Evolutionary conservation across 1,140 invertebrate genomes (phyloP).

Genomic region (Bombus breviceps): DNA sequence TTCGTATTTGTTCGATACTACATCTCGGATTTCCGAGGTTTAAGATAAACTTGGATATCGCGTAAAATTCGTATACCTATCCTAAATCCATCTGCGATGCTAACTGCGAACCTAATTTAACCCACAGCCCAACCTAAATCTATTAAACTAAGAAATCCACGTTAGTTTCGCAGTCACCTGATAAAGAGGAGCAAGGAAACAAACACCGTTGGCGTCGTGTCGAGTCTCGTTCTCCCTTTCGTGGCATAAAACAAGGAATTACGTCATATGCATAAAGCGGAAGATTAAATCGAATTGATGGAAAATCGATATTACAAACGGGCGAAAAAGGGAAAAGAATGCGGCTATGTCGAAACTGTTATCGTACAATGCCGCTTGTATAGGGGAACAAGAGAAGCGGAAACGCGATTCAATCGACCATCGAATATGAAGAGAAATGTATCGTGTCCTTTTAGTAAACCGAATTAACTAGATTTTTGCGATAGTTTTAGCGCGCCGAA

Average conservation of each 20-base stretch:
- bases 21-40: too few relatives aligned
- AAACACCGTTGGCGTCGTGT: background rate
- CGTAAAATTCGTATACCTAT: too few relatives aligned
- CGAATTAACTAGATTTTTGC: constrained; percentile 13
- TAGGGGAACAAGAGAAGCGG: too few relatives aligned
- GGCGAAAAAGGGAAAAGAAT: too few relatives aligned
- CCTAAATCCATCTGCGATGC: too few relatives aligned
- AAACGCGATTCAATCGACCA: background rate
- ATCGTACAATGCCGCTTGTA: background rate
- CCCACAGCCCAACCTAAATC: background rate
- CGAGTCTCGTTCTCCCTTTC: background rate
- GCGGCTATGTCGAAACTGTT: background rate
- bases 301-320: background rate
- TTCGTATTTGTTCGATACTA: too few relatives aligned
- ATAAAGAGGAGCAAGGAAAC: background rate
- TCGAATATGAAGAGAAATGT: background rate
- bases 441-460: background rate
- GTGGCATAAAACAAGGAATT: constrained; percentile 7
- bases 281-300: constrained; percentile 27
- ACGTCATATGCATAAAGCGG: constrained; percentile 7
- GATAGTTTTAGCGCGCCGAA: too few relatives aligned
- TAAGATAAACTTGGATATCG: too few relatives aligned
- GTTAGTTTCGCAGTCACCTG: background rate
- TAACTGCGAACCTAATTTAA: too few relatives aligned
- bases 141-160: background rate